Conservation (phyloP, 64 coral and sea anemone genomes). For the Acropora yongei region DNA sequence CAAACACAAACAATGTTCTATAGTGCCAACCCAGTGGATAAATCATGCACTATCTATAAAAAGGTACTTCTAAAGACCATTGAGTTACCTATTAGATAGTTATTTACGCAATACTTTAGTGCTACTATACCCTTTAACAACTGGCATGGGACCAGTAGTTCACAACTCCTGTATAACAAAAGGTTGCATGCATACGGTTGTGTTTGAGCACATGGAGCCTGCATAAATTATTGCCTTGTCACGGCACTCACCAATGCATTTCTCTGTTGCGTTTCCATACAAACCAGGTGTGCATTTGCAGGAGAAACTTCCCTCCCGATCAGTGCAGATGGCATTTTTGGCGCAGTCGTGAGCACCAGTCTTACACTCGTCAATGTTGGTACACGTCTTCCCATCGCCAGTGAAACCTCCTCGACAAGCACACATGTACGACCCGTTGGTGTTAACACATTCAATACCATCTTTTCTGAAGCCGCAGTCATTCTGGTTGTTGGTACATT, state of each 20-base stretch:
- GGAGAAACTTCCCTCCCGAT: neutral
- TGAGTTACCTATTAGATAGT: too few relatives aligned
- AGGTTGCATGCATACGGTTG: too few relatives aligned
- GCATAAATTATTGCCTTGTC: too few relatives aligned
- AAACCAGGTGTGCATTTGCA: slow-evolving; percentile 16
- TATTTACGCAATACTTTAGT: too few relatives aligned
- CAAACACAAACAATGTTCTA: too few relatives aligned
- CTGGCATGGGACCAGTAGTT: too few relatives aligned
- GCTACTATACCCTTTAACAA: too few relatives aligned
- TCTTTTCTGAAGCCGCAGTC: neutral
- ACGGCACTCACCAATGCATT: neutral
- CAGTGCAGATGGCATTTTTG: neutral
- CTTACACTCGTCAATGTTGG: slow-evolving; percentile 3
- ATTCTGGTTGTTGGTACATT: neutral
- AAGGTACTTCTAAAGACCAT: too few relatives aligned
- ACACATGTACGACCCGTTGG: slow-evolving; percentile 2
- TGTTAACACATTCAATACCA: neutral
- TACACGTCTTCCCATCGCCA: neutral
- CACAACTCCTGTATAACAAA: too few relatives aligned
- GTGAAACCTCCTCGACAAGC: neutral
- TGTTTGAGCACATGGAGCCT: too few relatives aligned
- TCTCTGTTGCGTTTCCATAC: neutral
- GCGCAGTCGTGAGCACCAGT: neutral
- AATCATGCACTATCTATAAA: too few relatives aligned
- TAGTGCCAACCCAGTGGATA: too few relatives aligned